A percentile compares a stretch with the other conserved stretches of the same genome.
phyloP scores from a whole-genome alignment of 2,888 invertebrate species.

The Lithodes maja region DNA sequence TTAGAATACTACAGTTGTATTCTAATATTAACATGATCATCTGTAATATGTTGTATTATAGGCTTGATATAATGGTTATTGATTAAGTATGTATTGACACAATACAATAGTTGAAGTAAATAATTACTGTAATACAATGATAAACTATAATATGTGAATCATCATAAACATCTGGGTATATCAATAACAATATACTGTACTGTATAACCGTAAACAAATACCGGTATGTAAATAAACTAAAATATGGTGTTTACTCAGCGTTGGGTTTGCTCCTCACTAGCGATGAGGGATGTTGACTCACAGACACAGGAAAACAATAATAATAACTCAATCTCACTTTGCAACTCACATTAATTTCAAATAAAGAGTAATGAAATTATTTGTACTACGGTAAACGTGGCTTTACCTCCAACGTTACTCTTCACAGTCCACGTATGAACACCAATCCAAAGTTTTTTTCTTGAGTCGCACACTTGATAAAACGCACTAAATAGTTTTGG shows the following conservation, averaged over 20 bases:
- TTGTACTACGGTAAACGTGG: conserved; percentile 58
- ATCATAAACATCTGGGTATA: neutral
- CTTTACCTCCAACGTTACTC: conserved; percentile 33
- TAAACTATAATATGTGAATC: too few relatives aligned
- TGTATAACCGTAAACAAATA: neutral
- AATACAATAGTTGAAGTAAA: too few relatives aligned
- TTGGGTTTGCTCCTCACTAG: conserved; percentile 16
- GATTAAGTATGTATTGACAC: too few relatives aligned
- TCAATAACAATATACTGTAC: neutral
- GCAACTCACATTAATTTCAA: conserved; percentile 31
- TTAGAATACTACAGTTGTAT: too few relatives aligned
- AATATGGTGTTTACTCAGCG: conserved; percentile 4
- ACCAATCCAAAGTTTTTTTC: neutral
- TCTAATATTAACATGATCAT: too few relatives aligned
- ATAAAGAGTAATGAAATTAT: conserved; percentile 56
- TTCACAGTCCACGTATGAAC: conserved; percentile 15
- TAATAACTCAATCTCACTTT: conserved; percentile 34
- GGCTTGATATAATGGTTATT: too few relatives aligned
- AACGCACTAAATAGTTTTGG: neutral
- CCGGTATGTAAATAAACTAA: neutral
- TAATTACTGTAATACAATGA: too few relatives aligned
- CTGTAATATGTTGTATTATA: too few relatives aligned
- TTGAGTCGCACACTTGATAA: neutral
- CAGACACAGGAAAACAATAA: conserved; percentile 9
- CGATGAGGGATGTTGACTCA: neutral